Percentiles rank a stretch among this genome's conserved stretches.
These are phyloP conservation scores for Regulus satrapa DNA, from an alignment of 2,113 vertebrate species.

Conservation along the genomic window DNA sequence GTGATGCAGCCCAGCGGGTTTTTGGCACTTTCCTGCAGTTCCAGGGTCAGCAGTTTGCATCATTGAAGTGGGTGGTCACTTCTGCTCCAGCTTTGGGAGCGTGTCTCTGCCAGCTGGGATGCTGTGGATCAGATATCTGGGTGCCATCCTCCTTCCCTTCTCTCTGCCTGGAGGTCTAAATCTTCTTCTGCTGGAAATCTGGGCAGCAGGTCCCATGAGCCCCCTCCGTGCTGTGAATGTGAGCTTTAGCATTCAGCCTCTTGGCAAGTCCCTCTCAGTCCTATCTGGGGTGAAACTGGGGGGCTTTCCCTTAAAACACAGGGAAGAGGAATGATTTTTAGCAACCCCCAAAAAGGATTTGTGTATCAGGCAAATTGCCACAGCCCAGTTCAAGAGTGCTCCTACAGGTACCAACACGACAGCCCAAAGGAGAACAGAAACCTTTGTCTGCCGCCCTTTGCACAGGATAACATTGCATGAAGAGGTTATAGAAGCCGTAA, in stretches of 20 bases:
- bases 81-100: background rate
- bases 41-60: background rate
- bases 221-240: background rate
- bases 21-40: background rate
- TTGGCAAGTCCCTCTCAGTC: background rate
- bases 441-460: conserved; percentile 2
- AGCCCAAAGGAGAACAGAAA: background rate
- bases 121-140: background rate
- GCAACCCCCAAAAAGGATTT: background rate
- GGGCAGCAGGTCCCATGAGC: background rate
- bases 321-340: background rate
- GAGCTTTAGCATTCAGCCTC: background rate
- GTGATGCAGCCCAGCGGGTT: background rate
- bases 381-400: background rate
- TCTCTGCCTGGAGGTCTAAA: background rate
- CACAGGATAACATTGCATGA: background rate
- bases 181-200: background rate
- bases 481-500: background rate
- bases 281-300: background rate
- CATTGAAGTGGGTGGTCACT: background rate
- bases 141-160: background rate
- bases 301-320: background rate
- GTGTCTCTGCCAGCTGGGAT: background rate
- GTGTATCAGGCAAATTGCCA: background rate
- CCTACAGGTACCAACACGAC: background rate